Evolutionary conservation across 2,888 invertebrate genomes (phyloP).

Genomic region (Prosopocoilus inquinatus): DNA sequence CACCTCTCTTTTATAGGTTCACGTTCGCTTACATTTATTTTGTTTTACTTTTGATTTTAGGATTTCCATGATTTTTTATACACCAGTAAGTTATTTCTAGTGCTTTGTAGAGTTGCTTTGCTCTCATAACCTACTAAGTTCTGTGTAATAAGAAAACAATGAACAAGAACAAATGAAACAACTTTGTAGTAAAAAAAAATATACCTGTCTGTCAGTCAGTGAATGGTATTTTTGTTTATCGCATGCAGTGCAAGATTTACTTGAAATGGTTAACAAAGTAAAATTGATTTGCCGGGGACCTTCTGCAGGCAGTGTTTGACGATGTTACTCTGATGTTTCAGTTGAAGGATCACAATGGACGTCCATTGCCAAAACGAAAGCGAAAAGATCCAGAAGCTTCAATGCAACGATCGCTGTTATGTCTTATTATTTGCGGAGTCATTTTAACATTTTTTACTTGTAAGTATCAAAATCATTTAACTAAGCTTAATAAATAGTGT

Average conservation of each 20-base stretch:
- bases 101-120: constrained; percentile 9
- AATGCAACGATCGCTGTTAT: constrained; percentile 44
- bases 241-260: no score
- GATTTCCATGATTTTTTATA: constrained; percentile 25
- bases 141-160: not conserved
- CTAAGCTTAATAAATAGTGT: no score
- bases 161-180: no score
- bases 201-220: no score
- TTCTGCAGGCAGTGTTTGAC: not conserved
- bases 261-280: not conserved
- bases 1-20: not conserved
- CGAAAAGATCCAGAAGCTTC: constrained; percentile 37
- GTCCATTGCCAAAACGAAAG: constrained; percentile 34
- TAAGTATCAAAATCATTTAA: constrained; percentile 28
- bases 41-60: constrained; percentile 19
- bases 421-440: constrained; percentile 45
- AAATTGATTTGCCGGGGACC: not conserved
- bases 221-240: no score
- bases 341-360: constrained; percentile 30
- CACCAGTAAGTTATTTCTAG: constrained; percentile 24
- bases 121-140: constrained; percentile 15
- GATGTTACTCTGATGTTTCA: constrained; percentile 16
- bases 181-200: no score
- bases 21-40: constrained; percentile 7
- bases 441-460: constrained; percentile 46